A percentile compares a stretch with the other conserved stretches of the same genome.
Evolutionary conservation across 2,888 invertebrate species (phyloP).

Genomic region (Synanthedon vespiformis): DNA sequence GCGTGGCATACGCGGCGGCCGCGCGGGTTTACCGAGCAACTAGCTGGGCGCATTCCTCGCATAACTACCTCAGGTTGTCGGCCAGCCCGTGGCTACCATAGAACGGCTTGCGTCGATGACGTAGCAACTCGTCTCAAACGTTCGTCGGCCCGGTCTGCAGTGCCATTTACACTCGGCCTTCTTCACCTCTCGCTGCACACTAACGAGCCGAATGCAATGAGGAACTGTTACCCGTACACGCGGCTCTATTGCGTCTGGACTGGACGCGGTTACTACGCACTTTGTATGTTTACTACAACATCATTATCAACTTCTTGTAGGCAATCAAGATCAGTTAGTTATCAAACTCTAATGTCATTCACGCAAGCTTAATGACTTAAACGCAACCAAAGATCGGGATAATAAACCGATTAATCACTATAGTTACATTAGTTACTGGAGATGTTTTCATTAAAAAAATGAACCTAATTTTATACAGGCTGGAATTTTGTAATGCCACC

Average conservation of each 20-base stretch:
- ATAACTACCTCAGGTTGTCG: constrained; percentile 60
- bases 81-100: constrained; percentile 50
- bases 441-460: too few relatives aligned
- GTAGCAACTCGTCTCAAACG: constrained; percentile 35
- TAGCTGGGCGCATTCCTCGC: constrained; percentile 55
- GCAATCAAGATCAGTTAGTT: constrained; percentile 11
- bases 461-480: too few relatives aligned
- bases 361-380: too few relatives aligned
- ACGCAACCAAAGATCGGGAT: too few relatives aligned
- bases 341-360: too few relatives aligned
- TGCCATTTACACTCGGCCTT: constrained; percentile 15
- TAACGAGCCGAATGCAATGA: constrained; percentile 10
- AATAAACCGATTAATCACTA: too few relatives aligned
- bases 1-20: constrained; percentile 19
- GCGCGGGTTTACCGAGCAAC: constrained; percentile 25
- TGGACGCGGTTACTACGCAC: constrained; percentile 27
- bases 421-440: too few relatives aligned
- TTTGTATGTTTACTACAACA: constrained; percentile 16
- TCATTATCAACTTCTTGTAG: constrained; percentile 15
- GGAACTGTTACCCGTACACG: constrained; percentile 15
- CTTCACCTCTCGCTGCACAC: constrained; percentile 15
- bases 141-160: constrained; percentile 30
- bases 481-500: too few relatives aligned
- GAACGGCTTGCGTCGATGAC: constrained; percentile 49
- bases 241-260: constrained; percentile 19